phyloP scores from a whole-genome alignment of 2,888 invertebrate genomes.

The Gasteruption jaculator region DNA sequence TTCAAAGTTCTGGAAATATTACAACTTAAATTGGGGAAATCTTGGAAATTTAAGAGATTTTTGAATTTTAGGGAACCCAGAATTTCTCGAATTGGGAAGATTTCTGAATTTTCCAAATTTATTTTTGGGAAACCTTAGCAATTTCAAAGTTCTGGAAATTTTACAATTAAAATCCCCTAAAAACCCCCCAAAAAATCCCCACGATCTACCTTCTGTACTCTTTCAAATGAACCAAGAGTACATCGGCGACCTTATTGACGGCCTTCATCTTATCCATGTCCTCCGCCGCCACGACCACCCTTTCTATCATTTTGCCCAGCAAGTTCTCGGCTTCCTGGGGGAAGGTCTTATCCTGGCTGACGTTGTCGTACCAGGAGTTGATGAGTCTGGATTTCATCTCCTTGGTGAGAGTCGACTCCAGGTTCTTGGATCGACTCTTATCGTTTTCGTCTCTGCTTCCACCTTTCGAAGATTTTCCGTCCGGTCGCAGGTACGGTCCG shows the following conservation, averaged over 20 bases:
- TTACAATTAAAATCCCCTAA: no score
- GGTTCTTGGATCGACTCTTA: constrained; percentile 15
- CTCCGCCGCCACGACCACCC: constrained; percentile 45
- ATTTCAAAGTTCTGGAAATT: no score
- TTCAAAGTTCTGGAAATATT: no score
- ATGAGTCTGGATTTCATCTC: constrained; percentile 54
- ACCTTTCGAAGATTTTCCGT: background rate
- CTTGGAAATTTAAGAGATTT: no score
- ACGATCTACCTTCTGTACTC: constrained; percentile 59
- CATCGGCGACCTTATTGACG: constrained; percentile 52
- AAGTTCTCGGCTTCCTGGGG: constrained; percentile 49
- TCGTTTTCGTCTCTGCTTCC: background rate
- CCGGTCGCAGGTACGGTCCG: constrained; percentile 14
- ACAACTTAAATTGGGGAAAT: no score
- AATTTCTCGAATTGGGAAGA: no score
- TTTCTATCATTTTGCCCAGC: constrained; percentile 48
- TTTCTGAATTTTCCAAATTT: no score
- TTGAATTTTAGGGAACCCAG: no score
- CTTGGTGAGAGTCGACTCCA: constrained; percentile 43
- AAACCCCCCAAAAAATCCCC: no score
- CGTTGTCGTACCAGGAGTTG: constrained; percentile 53
- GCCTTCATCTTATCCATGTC: constrained; percentile 49
- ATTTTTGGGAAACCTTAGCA: no score
- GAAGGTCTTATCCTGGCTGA: constrained; percentile 53
- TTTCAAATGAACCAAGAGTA: constrained; percentile 61